Evolutionary conservation across 2,888 invertebrate species (phyloP).

Genomic region (Falcaria lacertinaria): DNA sequence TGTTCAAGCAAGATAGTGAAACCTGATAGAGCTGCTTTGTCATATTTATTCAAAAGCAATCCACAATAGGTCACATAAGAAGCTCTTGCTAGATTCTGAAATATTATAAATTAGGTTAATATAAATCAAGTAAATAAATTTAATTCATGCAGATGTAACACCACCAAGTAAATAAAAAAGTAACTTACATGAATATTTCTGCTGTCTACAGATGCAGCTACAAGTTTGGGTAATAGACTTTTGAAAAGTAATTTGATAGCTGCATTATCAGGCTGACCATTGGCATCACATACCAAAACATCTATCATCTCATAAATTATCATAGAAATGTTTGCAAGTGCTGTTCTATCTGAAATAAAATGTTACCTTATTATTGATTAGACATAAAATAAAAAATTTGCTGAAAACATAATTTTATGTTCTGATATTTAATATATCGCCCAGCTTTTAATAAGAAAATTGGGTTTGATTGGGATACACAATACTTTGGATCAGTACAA

Average conservation of each 20-base stretch:
- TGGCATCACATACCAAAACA: slow-evolving; percentile 40
- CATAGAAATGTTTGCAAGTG: slow-evolving; percentile 44
- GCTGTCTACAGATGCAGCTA: slow-evolving; percentile 50
- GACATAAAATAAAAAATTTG: too few relatives aligned
- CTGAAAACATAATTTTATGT: too few relatives aligned
- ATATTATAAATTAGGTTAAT: too few relatives aligned
- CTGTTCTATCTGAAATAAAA: slow-evolving; percentile 60
- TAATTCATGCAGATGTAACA: too few relatives aligned
- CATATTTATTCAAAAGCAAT: slow-evolving; percentile 53
- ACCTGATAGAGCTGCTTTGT: slow-evolving; percentile 49
- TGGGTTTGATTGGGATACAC: too few relatives aligned
- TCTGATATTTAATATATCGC: too few relatives aligned
- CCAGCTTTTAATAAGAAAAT: too few relatives aligned
- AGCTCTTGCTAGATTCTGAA: slow-evolving; percentile 56
- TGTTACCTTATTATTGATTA: too few relatives aligned
- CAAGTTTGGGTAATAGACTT: slow-evolving; percentile 59
- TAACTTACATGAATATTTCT: slow-evolving; percentile 55
- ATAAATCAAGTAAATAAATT: too few relatives aligned
- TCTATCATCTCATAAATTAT: slow-evolving; percentile 62
- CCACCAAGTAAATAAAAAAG: too few relatives aligned
- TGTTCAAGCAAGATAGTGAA: slow-evolving; percentile 58
- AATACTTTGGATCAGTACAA: too few relatives aligned
- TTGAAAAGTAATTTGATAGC: slow-evolving; percentile 59
- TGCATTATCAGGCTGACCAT: slow-evolving; percentile 36
- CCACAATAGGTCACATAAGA: slow-evolving; percentile 69